A percentile compares a stretch with the other conserved stretches of the same genome.
These are phyloP conservation scores for Gisinianus flammeolus DNA, from an alignment of 2,888 invertebrate species.

Conservation along the genomic window DNA sequence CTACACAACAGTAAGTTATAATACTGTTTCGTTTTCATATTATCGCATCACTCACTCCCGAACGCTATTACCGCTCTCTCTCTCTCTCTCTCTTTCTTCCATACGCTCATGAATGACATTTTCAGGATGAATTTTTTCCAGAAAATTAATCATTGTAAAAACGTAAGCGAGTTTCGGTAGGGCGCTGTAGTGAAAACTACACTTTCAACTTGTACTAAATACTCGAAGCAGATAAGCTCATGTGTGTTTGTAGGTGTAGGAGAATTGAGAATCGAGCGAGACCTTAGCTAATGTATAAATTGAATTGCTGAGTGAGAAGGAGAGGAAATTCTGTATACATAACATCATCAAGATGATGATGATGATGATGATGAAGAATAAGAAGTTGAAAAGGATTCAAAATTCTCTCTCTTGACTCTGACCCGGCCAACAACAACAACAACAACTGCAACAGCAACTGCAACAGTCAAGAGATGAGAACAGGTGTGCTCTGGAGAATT, in stretches of 20 bases:
- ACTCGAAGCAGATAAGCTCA: neutral
- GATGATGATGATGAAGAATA: neutral
- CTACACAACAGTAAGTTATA: too few relatives aligned
- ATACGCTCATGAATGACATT: conserved; percentile 33
- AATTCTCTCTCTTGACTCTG: conserved; percentile 11
- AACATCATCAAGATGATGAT: neutral
- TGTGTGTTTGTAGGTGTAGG: neutral
- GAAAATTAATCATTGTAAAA: conserved; percentile 35
- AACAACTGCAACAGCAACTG: too few relatives aligned
- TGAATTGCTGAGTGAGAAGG: conserved; percentile 19
- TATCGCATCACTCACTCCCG: conserved; percentile 27
- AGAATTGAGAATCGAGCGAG: neutral
- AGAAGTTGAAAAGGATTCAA: conserved; percentile 11
- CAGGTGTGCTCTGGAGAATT: conserved; percentile 42
- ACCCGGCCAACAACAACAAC: too few relatives aligned
- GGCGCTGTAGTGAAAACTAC: neutral
- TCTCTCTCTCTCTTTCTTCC: neutral
- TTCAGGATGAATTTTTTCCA: conserved; percentile 34
- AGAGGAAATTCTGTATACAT: neutral
- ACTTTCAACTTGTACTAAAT: neutral
- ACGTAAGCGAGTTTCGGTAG: conserved; percentile 19
- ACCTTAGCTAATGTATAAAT: conserved; percentile 35
- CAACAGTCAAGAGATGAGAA: too few relatives aligned
- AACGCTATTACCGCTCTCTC: conserved; percentile 11
- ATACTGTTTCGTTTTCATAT: neutral